Base-by-base conservation (phyloP, 1,140 invertebrate species). In the Aradophagus sp. region DNA sequence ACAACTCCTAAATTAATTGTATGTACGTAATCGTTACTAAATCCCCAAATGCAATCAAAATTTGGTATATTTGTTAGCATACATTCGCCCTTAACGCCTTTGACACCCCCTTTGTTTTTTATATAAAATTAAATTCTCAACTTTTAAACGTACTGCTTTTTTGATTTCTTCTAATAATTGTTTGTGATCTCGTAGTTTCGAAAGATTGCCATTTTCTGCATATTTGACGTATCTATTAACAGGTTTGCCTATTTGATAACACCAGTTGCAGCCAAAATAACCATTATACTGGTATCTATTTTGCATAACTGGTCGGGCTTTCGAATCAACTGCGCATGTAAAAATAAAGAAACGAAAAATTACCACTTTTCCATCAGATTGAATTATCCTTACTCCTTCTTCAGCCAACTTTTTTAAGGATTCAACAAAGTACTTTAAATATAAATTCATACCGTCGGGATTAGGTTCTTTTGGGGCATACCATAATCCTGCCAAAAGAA, bases 201-300 rank as follows among this genome's bases (percentile, higher is more conserved):
- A 0, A 48, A 13, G 0, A 11, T 17, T 16, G 34, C 31, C 19
- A 35, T 35, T 13, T 35, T 35, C 5, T 48, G 20, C 35, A 48
- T 13, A 15, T 31, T 48, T 47, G 1, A 47, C n/a, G n/a, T 47
- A 47, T 5, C 16, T 32, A 13, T 13, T 29, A 10, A 47, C 29
- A 47, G 15, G 11, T 47, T 34, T 13, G 3, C 44, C 44, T 4
- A 2, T 5, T 13, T 34, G 6, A 12, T 47, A 47, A 16, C 44
- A 41, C 38, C 38, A 41, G 10, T 12, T 41, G 15, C 38, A 41
- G 31, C 72, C 61, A 3, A 6, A 56, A 23, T 58, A 53, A 3
- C 56, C 59, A 59, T 69, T 69, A 32, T 67, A 73, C 45, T 75
- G 69, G 7, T 61, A 3, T 44, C 73, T 12, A 16, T 73, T 73